Percentiles rank a stretch among this genome's conserved stretches.
Conservation (phyloP, 2,797 vertebrate genomes). For the Xenentodon cancila region DNA sequence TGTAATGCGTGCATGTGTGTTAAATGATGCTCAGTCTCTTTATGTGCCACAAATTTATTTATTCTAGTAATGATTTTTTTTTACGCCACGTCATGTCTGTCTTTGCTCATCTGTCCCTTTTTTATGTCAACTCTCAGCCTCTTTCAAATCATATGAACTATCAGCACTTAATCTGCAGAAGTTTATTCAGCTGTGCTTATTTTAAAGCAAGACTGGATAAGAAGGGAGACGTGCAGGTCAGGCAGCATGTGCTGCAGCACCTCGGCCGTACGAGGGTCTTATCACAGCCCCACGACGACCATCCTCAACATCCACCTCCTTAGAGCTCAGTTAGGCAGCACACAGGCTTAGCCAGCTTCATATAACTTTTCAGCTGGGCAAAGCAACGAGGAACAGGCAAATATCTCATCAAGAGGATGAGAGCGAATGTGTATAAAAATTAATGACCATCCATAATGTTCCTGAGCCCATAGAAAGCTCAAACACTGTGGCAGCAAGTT, state of each 20-base stretch:
- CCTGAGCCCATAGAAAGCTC: constrained; percentile 12
- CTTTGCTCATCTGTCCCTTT: constrained; percentile 24
- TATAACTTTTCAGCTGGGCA: constrained; percentile 51
- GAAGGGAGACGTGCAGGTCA: constrained; percentile 8
- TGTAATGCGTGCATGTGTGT: background rate
- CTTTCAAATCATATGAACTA: constrained; percentile 54
- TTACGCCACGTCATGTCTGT: constrained; percentile 20
- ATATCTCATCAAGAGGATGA: constrained; percentile 58
- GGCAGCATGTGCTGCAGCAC: constrained; percentile 36
- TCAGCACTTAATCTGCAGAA: constrained; percentile 74
- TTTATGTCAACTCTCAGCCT: constrained; percentile 21
- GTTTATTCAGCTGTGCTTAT: constrained; percentile 46
- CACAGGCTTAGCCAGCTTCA: constrained; percentile 25
- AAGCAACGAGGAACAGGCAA: constrained; percentile 48
- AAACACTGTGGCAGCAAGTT: constrained; percentile 31
- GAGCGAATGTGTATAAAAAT: constrained; percentile 46
- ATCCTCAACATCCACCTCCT: constrained; percentile 14
- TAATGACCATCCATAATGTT: constrained; percentile 45
- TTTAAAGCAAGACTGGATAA: constrained; percentile 37
- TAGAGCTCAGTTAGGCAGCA: constrained; percentile 15
- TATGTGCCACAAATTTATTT: constrained; percentile 27
- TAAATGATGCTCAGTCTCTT: background rate
- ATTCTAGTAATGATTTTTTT: constrained; percentile 43
- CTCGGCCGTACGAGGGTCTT: constrained; percentile 44
- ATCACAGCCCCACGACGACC: constrained; percentile 61